A percentile compares a stretch with the other conserved stretches of the same genome.
phyloP scores from a whole-genome alignment of 2,113 vertebrate species.

The Taurulus bubalis region DNA sequence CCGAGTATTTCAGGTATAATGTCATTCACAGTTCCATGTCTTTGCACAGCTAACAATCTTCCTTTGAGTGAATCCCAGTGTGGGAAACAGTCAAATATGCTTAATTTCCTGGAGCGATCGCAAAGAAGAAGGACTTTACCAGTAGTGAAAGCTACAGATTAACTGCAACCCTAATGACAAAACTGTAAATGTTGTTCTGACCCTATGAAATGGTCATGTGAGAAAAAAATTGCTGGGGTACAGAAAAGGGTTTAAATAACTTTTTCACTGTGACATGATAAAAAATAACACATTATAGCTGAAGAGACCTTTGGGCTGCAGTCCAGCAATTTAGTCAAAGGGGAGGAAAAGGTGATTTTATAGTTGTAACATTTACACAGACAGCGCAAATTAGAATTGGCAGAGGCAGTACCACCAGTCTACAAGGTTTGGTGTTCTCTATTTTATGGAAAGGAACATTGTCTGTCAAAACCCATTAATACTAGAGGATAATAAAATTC shows the following conservation, averaged over 20 bases:
- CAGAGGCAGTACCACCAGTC: not conserved
- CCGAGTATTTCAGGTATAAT: conserved; percentile 28
- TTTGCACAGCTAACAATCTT: conserved; percentile 15
- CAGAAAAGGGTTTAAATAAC: conserved; percentile 13
- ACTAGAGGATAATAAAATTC: not conserved
- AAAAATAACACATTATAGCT: conserved; percentile 14
- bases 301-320: not conserved
- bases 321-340: not conserved
- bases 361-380: conserved; percentile 1
- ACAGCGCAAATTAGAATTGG: not conserved
- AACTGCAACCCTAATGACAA: conserved; percentile 28
- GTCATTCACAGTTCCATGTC: conserved; percentile 18
- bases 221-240: not conserved
- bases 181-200: conserved; percentile 27
- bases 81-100: conserved; percentile 22
- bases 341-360: conserved; percentile 18
- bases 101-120: conserved; percentile 24
- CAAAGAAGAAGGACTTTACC: conserved; percentile 19
- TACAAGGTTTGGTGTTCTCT: not conserved
- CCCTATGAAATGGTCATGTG: not conserved
- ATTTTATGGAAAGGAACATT: conserved; percentile 3
- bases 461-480: not conserved
- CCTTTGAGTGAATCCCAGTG: conserved; percentile 22
- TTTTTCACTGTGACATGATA: conserved; percentile 5
- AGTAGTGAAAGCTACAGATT: conserved; percentile 20